Conservation (phyloP, 1,140 invertebrate genomes). For the Sarcophaga peregrina region DNA sequence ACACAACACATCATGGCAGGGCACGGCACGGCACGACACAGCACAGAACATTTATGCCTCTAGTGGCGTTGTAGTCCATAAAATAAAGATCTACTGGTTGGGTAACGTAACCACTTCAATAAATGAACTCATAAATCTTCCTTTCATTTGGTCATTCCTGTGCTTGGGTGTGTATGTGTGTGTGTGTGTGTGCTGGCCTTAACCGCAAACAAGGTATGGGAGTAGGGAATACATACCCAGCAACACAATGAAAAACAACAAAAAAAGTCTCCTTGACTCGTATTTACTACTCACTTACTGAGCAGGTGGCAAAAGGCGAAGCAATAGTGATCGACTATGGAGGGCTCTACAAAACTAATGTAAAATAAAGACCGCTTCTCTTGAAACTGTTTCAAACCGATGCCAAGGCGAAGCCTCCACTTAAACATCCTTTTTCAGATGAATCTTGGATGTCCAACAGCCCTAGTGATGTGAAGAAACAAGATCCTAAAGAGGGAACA, state of each 20-base stretch:
- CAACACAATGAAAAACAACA: background rate
- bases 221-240: slow-evolving; percentile 3
- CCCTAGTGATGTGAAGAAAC: too few relatives aligned
- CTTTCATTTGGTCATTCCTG: slow-evolving; percentile 12
- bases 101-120: slow-evolving; percentile 31
- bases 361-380: too few relatives aligned
- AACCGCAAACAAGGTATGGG: slow-evolving; percentile 9
- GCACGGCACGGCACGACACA: background rate
- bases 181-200: background rate
- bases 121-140: slow-evolving; percentile 29
- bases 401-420: too few relatives aligned
- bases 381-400: too few relatives aligned
- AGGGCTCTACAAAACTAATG: too few relatives aligned
- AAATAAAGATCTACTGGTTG: slow-evolving; percentile 7
- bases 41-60: too few relatives aligned
- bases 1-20: background rate
- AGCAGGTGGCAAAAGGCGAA: background rate
- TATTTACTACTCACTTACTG: background rate
- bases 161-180: background rate
- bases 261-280: background rate
- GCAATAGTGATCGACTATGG: too few relatives aligned
- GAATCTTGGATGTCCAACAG: too few relatives aligned
- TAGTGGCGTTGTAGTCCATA: background rate
- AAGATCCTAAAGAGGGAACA: too few relatives aligned
- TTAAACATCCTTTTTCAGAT: too few relatives aligned